phyloP scores from a whole-genome alignment of 1,140 invertebrate genomes.

The Drosophila kanapiae region DNA sequence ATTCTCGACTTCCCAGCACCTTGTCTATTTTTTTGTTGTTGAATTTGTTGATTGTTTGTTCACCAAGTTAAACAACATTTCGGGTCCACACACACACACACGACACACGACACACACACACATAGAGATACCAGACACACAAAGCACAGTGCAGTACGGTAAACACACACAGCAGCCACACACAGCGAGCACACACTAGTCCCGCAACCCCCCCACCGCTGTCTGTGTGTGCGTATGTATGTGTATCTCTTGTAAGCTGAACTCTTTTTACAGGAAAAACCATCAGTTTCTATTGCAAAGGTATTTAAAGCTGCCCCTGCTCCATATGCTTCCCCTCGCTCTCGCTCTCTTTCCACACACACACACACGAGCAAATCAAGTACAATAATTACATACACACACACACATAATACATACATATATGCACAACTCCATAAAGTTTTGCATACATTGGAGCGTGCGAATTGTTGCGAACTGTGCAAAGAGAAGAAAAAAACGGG shows the following conservation, averaged over 20 bases:
- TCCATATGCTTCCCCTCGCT: slow-evolving; percentile 3
- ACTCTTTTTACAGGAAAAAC: slow-evolving; percentile 85
- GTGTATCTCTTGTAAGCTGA: slow-evolving; percentile 78
- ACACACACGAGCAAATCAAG: slow-evolving; percentile 18
- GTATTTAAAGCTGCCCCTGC: slow-evolving; percentile 82
- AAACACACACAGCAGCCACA: slow-evolving; percentile 23
- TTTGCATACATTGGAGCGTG: slow-evolving; percentile 54
- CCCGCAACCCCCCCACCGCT: slow-evolving; percentile 14
- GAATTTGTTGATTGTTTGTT: slow-evolving; percentile 24
- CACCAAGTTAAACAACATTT: slow-evolving; percentile 29
- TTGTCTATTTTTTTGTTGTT: slow-evolving; percentile 2
- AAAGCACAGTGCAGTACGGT: slow-evolving; percentile 28
- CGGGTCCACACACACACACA: slow-evolving; percentile 30
- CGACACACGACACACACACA: slow-evolving; percentile 9
- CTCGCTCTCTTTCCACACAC: slow-evolving; percentile 4
- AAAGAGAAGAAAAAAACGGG: slow-evolving; percentile 8
- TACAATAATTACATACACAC: slow-evolving; percentile 33
- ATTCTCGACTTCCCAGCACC: background rate
- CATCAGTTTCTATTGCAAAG: slow-evolving; percentile 85
- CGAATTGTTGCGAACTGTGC: slow-evolving; percentile 55
- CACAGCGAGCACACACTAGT: slow-evolving; percentile 26
- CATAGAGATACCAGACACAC: slow-evolving; percentile 17
- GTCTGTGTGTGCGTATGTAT: slow-evolving; percentile 62
- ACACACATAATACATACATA: slow-evolving; percentile 14
- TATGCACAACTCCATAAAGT: slow-evolving; percentile 48